Evolutionary conservation across 2,888 invertebrate genomes (phyloP), one percentile per base, ranked within the genome.

Genomic region (Cacoxenus indagator): DNA sequence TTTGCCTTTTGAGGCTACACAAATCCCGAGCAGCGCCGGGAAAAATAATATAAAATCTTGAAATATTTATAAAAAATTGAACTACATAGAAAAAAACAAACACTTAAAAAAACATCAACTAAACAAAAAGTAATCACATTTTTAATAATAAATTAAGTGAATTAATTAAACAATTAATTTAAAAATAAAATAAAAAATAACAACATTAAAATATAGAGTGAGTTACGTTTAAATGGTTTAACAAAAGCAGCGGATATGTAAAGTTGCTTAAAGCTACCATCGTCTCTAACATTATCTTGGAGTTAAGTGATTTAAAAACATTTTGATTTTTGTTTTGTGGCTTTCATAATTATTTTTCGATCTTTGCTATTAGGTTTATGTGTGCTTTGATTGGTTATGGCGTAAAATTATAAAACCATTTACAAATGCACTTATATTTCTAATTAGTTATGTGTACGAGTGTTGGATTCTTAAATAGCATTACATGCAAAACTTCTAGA

Each of bases 401-500:
- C 37, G 14, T 37, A 11, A 37, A 37, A 37, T 29, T 57, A 29
- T 29, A 29, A 57, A 57, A 57, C 29, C 26, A 57, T 57, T 57
- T 57, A 57, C 57, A 57, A 57, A 29, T 54, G 19, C 26, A 54
- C 9, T 48, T 48, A 17, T n/a, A 22, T 24, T 54, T 54, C 19
- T 54, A 54, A 24, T 14, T 37, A 37, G 9, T 37, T 14, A 17
- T 37, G 14, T 37, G 37, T 37, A 37, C 14, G 37, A 11, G 14
- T 37, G 37, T 37, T 22, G 24, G 24, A 54, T 54, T 68, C 67
- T 77, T 68, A 70, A 75, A 76, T 79, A 79, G 78, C 79, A 78
- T 78, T 76, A 62, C 71, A 78, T 78, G 77, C 77, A 26, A 57
- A 76, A 66, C 45, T 70, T 67, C 70, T 69, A n/a, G n/a, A n/a